Base-by-base conservation (phyloP, 2,888 invertebrate genomes). In the Ditylenchus weischeri region DNA sequence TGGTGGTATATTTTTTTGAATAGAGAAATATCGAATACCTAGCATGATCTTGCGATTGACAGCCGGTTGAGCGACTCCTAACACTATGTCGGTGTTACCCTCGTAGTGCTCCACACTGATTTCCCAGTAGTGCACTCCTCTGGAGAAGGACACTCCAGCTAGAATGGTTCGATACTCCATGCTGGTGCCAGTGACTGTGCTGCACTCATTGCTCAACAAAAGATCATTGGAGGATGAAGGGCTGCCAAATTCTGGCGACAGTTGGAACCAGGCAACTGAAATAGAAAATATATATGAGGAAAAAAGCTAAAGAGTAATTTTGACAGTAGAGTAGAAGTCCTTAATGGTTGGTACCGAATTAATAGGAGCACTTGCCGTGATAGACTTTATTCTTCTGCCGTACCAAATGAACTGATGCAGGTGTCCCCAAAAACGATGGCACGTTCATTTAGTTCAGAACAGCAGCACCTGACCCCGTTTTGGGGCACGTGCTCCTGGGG, bases 61-160 rank as follows among this genome's bases (percentile, higher is more conserved):
- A 36, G 68, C 50, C 83, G 93, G 93, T 69, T 93, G 86, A 0
- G 95, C 95, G 65, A 96, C 89, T 4, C 96, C 96, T 84, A 96
- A 92, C 57, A 94, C 93, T 21, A 95, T 93, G 87, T 96, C 96
- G 0, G 94, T 91, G 85, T 94, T 93, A 64, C 91, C 91, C 84
- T 94, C 94, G 84, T 93, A 93, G 78, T 91, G 89, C 86, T 95
- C 93, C 78, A 96, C 88, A 62, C 89, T 89, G 76, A 91, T 88
- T 84, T 93, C 92, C 96, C 96, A 96, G 86, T 96, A 96, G 87
- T 96, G 96, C 54, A 91, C 87, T 69, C 96, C 96, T 74, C 93
- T 88, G 64, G 94, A 94, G 83, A 96, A 92, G 54, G 93, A 93
- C 72, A 93, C 91, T 78, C 90, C 91, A 69, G 92, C 94, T 21